Conservation (phyloP, 2,797 vertebrate genomes). For the Lepilemur ruficaudatus region DNA sequence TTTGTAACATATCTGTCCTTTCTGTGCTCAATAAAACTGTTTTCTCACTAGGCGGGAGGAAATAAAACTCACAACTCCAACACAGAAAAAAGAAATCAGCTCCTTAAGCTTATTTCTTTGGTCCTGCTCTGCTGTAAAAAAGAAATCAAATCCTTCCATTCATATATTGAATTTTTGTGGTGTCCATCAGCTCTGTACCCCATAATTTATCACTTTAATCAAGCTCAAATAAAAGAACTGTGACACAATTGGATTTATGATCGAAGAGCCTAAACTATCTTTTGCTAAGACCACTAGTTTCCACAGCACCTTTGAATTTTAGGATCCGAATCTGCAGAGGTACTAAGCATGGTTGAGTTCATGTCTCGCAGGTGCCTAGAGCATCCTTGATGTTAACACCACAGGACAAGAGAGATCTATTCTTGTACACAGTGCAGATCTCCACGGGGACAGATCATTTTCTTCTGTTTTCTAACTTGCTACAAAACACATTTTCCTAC, state of each 20-base stretch:
- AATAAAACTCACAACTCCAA: not conserved
- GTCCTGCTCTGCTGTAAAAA: not conserved
- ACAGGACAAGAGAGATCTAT: not conserved
- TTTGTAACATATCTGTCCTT: not conserved
- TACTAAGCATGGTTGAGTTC: not conserved
- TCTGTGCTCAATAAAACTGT: not conserved
- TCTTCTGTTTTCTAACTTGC: conserved; percentile 53
- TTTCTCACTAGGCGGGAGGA: not conserved
- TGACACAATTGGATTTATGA: not conserved
- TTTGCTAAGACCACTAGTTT: not conserved
- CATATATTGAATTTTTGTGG: not conserved
- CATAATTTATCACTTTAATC: not conserved
- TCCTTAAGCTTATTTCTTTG: not conserved
- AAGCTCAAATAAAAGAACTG: not conserved
- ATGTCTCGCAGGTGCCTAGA: not conserved
- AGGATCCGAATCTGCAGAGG: not conserved
- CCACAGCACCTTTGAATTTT: not conserved
- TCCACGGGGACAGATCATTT: conserved; percentile 17
- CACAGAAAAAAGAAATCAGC: not conserved
- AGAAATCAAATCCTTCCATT: not conserved
- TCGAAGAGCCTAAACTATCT: not conserved
- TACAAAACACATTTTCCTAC: not conserved
- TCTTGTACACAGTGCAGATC: not conserved
- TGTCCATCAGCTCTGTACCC: not conserved
- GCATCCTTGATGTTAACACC: not conserved